Conservation (phyloP, 2,113 vertebrate species). For the Tetrax tetrax region DNA sequence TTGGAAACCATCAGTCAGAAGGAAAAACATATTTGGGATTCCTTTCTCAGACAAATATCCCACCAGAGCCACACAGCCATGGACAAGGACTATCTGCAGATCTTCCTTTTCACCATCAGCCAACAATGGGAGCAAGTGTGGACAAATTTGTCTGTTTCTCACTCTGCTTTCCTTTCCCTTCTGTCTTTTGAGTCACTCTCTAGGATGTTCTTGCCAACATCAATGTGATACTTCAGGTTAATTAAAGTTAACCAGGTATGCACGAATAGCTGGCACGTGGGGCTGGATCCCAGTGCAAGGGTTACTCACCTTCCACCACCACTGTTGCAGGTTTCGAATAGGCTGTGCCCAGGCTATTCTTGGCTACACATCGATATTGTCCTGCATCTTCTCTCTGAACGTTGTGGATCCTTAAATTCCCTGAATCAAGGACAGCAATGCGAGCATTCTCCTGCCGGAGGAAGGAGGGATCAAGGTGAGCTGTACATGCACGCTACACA, state of each 20-base stretch:
- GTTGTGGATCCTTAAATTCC: constrained; percentile 92
- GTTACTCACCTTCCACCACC: constrained; percentile 88
- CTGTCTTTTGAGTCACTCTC: no score
- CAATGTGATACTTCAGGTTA: not conserved
- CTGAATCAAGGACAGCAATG: constrained; percentile 90
- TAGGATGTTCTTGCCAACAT: not conserved
- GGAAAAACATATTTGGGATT: not conserved
- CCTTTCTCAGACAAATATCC: not conserved
- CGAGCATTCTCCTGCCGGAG: constrained; percentile 83
- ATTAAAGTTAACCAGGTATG: not conserved
- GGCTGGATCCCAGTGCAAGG: not conserved
- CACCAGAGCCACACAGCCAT: not conserved
- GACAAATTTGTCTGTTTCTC: not conserved
- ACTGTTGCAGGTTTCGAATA: constrained; percentile 90
- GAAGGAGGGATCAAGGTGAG: not conserved
- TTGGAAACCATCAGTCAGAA: not conserved
- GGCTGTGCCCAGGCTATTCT: constrained; percentile 93
- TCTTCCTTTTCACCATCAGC: not conserved
- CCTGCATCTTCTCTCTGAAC: constrained; percentile 94
- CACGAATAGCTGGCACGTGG: fast-evolving
- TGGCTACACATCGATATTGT: constrained; percentile 92
- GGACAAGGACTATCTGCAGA: not conserved
- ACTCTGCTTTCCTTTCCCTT: not conserved
- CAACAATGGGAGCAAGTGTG: not conserved
- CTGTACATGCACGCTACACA: not conserved